These are phyloP conservation scores for Lepus townsendii DNA, from an alignment of 2,797 vertebrate species.

Conservation along the genomic window DNA sequence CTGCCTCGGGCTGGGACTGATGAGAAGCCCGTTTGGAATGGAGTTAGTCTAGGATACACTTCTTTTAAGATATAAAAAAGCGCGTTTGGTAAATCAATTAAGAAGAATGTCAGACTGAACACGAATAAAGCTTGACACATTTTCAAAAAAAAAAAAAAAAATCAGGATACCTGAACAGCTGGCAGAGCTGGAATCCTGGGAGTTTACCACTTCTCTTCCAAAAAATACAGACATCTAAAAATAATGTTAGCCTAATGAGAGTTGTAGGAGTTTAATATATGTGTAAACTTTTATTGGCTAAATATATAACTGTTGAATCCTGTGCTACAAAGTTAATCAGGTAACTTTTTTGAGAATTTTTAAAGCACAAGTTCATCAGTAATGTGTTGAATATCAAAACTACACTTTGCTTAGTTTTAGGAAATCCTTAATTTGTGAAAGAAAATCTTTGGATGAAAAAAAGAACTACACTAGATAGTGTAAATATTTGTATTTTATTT, in stretches of 20 bases:
- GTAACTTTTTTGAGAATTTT: conserved; percentile 8
- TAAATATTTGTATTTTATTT: no score
- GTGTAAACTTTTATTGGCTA: neutral
- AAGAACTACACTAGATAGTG: neutral
- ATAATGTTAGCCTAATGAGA: neutral
- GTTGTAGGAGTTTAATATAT: neutral
- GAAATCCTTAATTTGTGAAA: conserved; percentile 35
- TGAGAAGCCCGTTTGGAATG: neutral
- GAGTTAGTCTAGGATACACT: neutral
- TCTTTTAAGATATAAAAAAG: conserved; percentile 14
- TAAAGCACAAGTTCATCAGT: neutral
- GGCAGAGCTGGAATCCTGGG: neutral
- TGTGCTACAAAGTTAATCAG: conserved; percentile 15
- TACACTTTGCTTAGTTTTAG: conserved; percentile 38
- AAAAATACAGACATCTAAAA: conserved; percentile 33
- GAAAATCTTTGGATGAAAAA: neutral
- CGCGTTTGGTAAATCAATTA: conserved; percentile 51
- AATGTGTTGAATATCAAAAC: conserved; percentile 9
- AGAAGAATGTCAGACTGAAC: neutral
- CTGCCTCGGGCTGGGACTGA: neutral
- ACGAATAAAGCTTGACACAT: neutral
- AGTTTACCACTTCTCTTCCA: neutral
- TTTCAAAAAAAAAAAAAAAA: neutral
- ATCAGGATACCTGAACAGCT: neutral
- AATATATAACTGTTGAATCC: conserved; percentile 5